These are phyloP conservation scores for Thunnus maccoyii DNA, from an alignment of 2,113 vertebrate species.

Conservation along the genomic window DNA sequence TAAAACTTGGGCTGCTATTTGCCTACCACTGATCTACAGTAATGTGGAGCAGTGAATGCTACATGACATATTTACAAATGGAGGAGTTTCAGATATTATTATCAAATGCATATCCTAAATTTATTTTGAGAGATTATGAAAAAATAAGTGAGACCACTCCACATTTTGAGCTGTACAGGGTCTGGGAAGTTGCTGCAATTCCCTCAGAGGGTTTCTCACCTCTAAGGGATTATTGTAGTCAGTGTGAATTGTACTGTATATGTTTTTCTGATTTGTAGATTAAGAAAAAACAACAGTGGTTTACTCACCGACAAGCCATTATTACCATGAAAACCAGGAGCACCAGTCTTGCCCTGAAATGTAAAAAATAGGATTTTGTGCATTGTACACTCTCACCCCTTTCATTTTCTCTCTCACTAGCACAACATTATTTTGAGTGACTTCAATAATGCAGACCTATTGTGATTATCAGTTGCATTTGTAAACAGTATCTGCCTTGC, in stretches of 20 bases:
- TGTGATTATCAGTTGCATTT: not conserved
- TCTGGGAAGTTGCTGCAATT: not conserved
- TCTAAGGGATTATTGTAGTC: not conserved
- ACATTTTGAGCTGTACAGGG: not conserved
- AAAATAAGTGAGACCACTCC: not conserved
- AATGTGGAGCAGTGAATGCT: not conserved
- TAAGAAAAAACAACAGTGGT: not conserved
- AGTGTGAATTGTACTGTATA: not conserved
- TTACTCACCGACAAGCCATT: slow-evolving; percentile 87
- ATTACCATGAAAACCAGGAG: slow-evolving; percentile 88
- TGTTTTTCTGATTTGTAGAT: not conserved
- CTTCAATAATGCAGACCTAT: not conserved
- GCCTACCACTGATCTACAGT: too few relatives aligned
- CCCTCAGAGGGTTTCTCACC: slow-evolving; percentile 7
- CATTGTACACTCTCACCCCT: not conserved
- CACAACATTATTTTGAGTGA: not conserved
- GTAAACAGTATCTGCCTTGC: not conserved
- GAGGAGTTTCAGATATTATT: not conserved
- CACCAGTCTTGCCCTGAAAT: slow-evolving; percentile 87
- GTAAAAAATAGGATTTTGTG: not conserved
- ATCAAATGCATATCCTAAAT: not conserved
- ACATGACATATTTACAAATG: not conserved
- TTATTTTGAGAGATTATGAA: too few relatives aligned
- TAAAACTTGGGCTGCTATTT: too few relatives aligned
- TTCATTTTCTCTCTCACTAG: not conserved